Base-by-base conservation (phyloP, 92 coral and sea anemone species). In the Palythoa grandiflora region DNA sequence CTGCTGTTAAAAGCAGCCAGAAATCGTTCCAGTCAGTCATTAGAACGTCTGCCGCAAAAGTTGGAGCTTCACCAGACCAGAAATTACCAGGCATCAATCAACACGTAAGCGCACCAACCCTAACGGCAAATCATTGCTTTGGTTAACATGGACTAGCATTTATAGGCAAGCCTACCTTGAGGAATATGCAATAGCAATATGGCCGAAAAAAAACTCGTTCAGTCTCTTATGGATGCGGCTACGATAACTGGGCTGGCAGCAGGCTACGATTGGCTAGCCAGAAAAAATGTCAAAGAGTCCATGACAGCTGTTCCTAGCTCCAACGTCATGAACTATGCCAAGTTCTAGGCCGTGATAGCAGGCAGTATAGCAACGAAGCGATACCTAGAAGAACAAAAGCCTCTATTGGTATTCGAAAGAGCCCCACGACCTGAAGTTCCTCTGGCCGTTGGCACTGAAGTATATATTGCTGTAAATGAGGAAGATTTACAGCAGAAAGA, bases 281-380 rank as follows among this genome's bases (percentile, higher is more conserved):
- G 79, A 38, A 78, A 87, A 21, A 38, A 52, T 1, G 6, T 87
- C 73, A 87, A 87, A 60, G 90, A 79, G 20, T 12, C 17, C 28
- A 14, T 87, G 7, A 77, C 85, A 2, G 77, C 66, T 21, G 78
- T 63, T 37, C 87, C 87, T 2, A 79, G 88, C 19, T 47, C 87
- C 6, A 79, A 53, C 66, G 71, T 87, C 9, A 87, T 87, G 89
- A 87, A 77, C 38, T 52, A 86, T 48, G 72, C 28, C 5, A 86
- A 75, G 40, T 73, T 50, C 38, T 6, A 59, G 17, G 77, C 55
- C 11, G 55, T 51, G 6, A 51, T 51, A 6, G 55, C 55, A 11
- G 55, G 55, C 11, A 51, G 55, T 51, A 51, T 51, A 6, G 55
- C 55, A 6, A 11, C 11, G 8, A 51, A 51, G 1, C 8, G 11